Evolutionary conservation across 2,797 vertebrate species (phyloP), one percentile per base, ranked within the genome.

Genomic region (Schizopygopsis pylzovi): DNA sequence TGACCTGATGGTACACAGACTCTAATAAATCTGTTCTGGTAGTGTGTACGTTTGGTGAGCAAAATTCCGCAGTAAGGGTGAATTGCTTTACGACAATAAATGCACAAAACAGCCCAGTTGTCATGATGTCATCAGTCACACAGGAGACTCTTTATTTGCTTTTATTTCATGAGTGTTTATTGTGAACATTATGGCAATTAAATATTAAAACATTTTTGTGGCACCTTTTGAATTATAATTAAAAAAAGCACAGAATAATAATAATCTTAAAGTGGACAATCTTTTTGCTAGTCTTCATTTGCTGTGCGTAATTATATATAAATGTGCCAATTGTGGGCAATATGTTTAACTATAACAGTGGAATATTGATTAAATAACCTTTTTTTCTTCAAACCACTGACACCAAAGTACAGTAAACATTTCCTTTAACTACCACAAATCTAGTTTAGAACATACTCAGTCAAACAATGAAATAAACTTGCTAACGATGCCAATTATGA

Each of bases 151-250:
- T 61, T 1, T 77, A 33, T 33, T 78, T 75, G 56, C 28, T 33
- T 75, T 79, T 56, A 70, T 13, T 84, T 70, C 20, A 67, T 76
- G 5, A 68, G 11, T 39, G 43, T 84, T 79, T 79, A 79, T 79
- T 70, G 16, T 56, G 15, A 84, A 43, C 33, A 77, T 67, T 47
- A 54, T 28, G 16, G 49, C 12, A 79, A 79, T 71, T 18, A 37
- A 71, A 71, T 71, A 41, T 59, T n/a, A 54, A 68, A 67, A 56
- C 59, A 18, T 28, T 28, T 61, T n/a, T 43, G 37, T 79, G 79
- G 83, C 83, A 85, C 83, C 76, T 6, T 75, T 75, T 18, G 37
- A 33, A n/a, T 47, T 0, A 70, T 28, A 39, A 11, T 49, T n/a
- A n/a, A 4, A 49, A 22, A 33, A 33, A 33, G 33, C 33, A 33